Conservation (phyloP, 2,113 vertebrate genomes). For the Monarcha castaneiventris region DNA sequence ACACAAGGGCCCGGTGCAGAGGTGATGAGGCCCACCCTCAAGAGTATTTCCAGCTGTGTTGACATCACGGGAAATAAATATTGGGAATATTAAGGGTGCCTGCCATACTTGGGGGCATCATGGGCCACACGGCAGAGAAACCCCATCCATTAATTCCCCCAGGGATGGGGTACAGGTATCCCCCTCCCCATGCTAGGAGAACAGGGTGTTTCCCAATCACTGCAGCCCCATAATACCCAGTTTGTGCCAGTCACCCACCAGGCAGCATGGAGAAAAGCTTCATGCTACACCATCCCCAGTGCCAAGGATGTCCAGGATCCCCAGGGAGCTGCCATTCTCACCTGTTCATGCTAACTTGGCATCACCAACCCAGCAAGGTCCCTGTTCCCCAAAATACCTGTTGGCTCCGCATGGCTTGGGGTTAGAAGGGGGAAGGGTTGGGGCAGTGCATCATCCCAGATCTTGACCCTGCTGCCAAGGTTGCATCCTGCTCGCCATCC, state of each 20-base stretch:
- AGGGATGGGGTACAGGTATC: too few species aligned
- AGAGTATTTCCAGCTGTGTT: background rate
- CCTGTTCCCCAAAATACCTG: background rate
- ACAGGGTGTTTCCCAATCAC: background rate
- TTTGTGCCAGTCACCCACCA: background rate
- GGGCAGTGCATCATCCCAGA: background rate
- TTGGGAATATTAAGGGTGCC: background rate
- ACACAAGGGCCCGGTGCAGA: fast-evolving
- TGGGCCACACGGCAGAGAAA: background rate
- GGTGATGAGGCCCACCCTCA: background rate
- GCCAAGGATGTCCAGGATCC: background rate
- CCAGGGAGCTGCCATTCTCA: background rate
- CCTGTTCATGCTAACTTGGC: background rate
- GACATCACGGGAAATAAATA: background rate
- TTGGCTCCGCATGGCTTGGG: background rate
- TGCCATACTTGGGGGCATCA: background rate
- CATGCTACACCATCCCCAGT: background rate
- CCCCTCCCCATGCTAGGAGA: fast-evolving
- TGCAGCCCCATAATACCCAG: fast-evolving
- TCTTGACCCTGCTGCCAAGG: fast-evolving
- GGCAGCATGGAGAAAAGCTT: background rate
- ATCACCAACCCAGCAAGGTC: background rate
- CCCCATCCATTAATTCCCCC: background rate
- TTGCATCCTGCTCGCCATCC: fast-evolving
- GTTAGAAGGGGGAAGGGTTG: background rate